Evolutionary conservation across 2,888 invertebrate genomes (phyloP), one percentile per base, ranked within the genome.

Genomic region (Odontocolon sp.): DNA sequence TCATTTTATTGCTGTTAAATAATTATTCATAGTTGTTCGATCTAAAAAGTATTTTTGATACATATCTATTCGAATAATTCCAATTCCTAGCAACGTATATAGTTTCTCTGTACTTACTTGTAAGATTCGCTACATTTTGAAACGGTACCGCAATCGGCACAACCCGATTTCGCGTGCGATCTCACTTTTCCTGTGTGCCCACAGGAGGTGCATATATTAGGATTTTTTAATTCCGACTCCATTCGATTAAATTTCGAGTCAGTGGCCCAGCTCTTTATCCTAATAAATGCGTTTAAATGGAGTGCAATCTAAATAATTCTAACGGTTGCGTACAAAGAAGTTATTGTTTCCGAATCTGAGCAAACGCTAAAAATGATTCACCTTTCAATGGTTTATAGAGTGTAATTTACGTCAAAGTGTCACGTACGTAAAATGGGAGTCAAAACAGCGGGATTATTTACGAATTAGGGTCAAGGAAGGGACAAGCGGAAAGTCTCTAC

Each of bases 161-260:
- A 96, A 0, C 96, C 96, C 81, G 91, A 92, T 88, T 91, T 94
- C 21, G 91, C 88, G 86, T 96, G 96, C 38, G 91, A 88, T 77
- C 91, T 91, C 4, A 92, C 79, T 80, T 93, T 93, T 0, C 96
- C 96, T 26, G 88, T 87, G 89, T 96, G 96, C 0, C 95, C 95
- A 88, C 96, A 96, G 54, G 93, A 92, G 33, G 93, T 92, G 86
- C 96, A 96, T 36, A 93, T 91, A 31, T 93, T 93, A 71, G 94
- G 93, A 83, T 93, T 92, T 5, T 91, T 87, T 38, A 93, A 88
- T 88, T 90, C 92, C 87, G 86, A 84, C 81, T 93, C 92, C 67
- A 92, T 87, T 71, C 91, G 90, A 11, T 93, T 92, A 84, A 93
- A 95, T 71, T 91, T 89, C 0, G 89, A 85, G 40, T 95, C 92